Evolutionary conservation across 2,797 vertebrate species (phyloP).

Genomic region (Denticeps clupeoides): DNA sequence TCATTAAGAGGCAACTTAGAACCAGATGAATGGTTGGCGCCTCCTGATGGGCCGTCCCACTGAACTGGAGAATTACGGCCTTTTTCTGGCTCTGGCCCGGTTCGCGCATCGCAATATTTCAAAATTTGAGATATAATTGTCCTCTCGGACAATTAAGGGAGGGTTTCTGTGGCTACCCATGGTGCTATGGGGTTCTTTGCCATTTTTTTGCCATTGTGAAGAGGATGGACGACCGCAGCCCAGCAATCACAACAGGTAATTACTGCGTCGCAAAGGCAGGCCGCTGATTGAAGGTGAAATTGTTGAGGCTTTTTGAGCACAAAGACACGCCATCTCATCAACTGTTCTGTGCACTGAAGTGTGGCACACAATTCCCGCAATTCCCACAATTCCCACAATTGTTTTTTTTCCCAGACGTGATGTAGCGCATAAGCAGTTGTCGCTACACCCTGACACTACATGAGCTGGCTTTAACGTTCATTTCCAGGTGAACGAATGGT

Average conservation of each 20-base stretch:
- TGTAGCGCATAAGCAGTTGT: no score
- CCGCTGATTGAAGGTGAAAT: slow-evolving; percentile 47
- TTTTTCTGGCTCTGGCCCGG: no score
- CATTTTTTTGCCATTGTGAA: background rate
- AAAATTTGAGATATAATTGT: background rate
- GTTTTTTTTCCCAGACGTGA: no score
- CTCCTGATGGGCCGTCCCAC: slow-evolving; percentile 32
- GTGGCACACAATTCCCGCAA: no score
- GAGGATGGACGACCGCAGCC: slow-evolving; percentile 8
- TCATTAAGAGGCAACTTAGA: slow-evolving; percentile 45
- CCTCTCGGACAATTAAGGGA: no score
- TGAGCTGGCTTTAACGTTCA: no score
- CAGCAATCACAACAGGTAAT: slow-evolving; percentile 28
- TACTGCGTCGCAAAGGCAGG: slow-evolving; percentile 46
- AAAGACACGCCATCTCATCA: slow-evolving; percentile 37
- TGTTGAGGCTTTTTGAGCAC: slow-evolving; percentile 32
- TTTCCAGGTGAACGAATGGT: no score
- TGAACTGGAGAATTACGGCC: no score
- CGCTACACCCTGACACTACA: no score
- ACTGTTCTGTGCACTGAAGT: no score
- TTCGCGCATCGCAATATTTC: no score
- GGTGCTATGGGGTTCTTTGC: background rate
- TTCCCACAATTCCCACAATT: slow-evolving; percentile 6
- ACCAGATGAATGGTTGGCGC: slow-evolving; percentile 31
- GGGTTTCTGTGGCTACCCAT: slow-evolving; percentile 5